These are phyloP conservation scores for Drosophila rellima DNA, from an alignment of 2,888 invertebrate species.

Conservation along the genomic window DNA sequence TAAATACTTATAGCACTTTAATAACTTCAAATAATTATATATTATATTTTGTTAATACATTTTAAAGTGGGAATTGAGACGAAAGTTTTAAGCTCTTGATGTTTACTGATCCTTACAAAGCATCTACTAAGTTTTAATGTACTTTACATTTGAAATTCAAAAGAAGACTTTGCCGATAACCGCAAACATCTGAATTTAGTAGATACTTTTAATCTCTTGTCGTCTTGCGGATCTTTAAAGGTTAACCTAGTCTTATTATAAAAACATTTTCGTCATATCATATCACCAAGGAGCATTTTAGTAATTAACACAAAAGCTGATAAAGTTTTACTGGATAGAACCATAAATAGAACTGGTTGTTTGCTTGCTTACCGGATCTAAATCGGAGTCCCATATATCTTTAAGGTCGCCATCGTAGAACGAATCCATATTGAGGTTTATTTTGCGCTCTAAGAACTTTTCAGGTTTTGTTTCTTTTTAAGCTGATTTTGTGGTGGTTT, in stretches of 20 bases:
- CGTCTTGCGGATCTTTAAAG: not conserved
- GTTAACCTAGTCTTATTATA: not conserved
- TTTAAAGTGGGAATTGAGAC: slow-evolving; percentile 1
- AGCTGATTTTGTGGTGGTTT: slow-evolving; percentile 41
- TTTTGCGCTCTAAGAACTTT: slow-evolving; percentile 65
- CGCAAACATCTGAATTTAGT: not conserved
- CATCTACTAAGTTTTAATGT: not conserved
- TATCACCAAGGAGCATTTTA: slow-evolving; percentile 4
- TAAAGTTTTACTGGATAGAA: slow-evolving; percentile 27
- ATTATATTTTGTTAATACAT: slow-evolving; percentile 1
- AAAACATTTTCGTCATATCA: slow-evolving; percentile 27
- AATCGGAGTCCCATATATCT: slow-evolving; percentile 93
- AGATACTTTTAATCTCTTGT: slow-evolving; percentile 6
- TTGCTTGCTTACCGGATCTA: slow-evolving; percentile 91
- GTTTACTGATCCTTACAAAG: not conserved
- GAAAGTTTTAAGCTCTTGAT: not conserved
- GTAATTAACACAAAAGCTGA: slow-evolving; percentile 31
- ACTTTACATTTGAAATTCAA: not conserved
- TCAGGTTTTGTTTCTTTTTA: slow-evolving; percentile 36
- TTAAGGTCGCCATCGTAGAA: slow-evolving; percentile 92
- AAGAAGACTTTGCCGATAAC: not conserved
- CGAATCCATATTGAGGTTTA: slow-evolving; percentile 88
- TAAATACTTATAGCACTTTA: slow-evolving; percentile 19
- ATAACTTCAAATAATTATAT: slow-evolving; percentile 17
- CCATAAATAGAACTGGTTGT: slow-evolving; percentile 34